Evolutionary conservation across 2,797 vertebrate genomes (phyloP), one percentile per base, ranked within the genome.

Genomic region (Sphaeramia orbicularis): DNA sequence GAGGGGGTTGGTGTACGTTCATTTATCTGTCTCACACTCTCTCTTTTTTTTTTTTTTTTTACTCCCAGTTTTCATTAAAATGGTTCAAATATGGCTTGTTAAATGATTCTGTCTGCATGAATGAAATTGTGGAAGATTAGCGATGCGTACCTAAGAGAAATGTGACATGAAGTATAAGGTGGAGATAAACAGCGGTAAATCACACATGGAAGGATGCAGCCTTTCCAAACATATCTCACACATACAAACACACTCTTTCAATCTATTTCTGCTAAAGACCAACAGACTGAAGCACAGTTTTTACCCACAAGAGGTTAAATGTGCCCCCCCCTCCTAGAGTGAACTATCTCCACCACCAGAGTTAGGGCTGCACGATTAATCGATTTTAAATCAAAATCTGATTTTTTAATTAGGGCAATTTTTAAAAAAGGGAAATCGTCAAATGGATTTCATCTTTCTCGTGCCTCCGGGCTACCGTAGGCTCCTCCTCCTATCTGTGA

Each of bases 41-140:
- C 14, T 44, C 2, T 5, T n/a, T n/a, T n/a, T n/a, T 24, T 2
- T 24, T 24, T 24, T 8, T n/a, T 21, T 48, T 15, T 18, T 24
- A 27, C 14, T 15, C 10, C 43, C 16, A 8, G 11, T 45, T 32
- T 37, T 50, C n/a, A n/a, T 37, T 18, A 10, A 36, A 13, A 15
- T 1, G 0, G 15, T 12, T 50, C 11, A 32, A 9, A 27, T 4
- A 1, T 40, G 37, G 7, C 41, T 30, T 48, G 41, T 59, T 18
- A 42, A 37, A 63, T 55, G 27, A 43, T 70, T 43, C 24, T 10
- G 35, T 58, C 41, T 53, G 41, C 21, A 48, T 71, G 48, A 38
- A 12, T n/a, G 21, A 50, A 10, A 37, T n/a, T 15, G 24, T 47
- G 8, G 38, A 41, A 40, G 62, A 52, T 37, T 19, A 57, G 64